Evolutionary conservation across 2,113 vertebrate genomes (phyloP).

Genomic region (Mohoua ochrocephala): DNA sequence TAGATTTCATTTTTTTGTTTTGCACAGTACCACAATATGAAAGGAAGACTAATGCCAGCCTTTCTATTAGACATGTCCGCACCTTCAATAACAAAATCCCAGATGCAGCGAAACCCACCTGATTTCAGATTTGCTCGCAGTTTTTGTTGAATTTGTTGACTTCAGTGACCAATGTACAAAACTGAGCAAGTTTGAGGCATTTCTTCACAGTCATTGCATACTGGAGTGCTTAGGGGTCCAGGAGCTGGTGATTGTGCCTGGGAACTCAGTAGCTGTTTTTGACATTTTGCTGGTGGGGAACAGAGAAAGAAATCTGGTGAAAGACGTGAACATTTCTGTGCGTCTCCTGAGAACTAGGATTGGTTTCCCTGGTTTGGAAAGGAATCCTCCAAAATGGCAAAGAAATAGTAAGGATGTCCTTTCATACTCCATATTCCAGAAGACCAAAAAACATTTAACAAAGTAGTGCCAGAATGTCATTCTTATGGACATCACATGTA

Average conservation of each 20-base stretch:
- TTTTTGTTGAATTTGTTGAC: neutral
- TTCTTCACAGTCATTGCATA: neutral
- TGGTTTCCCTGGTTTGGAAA: neutral
- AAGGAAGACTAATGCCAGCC: neutral
- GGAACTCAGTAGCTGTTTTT: neutral
- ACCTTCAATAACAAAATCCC: neutral
- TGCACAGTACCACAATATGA: neutral
- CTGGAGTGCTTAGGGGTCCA: neutral
- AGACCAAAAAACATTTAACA: neutral
- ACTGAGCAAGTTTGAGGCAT: neutral
- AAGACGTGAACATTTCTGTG: neutral
- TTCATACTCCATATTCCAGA: neutral
- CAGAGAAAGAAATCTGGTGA: neutral
- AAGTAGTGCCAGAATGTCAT: neutral
- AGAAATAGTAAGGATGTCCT: neutral
- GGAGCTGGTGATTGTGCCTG: neutral
- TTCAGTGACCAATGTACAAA: neutral
- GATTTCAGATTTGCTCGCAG: neutral
- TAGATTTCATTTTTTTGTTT: neutral
- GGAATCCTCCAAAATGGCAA: neutral
- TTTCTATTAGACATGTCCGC: neutral
- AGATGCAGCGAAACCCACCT: neutral
- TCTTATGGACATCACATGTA: neutral
- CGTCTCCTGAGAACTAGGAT: fast-evolving
- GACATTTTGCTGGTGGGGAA: neutral